Evolutionary conservation across 2,113 vertebrate genomes (phyloP).

Genomic region (Guaruba guarouba): DNA sequence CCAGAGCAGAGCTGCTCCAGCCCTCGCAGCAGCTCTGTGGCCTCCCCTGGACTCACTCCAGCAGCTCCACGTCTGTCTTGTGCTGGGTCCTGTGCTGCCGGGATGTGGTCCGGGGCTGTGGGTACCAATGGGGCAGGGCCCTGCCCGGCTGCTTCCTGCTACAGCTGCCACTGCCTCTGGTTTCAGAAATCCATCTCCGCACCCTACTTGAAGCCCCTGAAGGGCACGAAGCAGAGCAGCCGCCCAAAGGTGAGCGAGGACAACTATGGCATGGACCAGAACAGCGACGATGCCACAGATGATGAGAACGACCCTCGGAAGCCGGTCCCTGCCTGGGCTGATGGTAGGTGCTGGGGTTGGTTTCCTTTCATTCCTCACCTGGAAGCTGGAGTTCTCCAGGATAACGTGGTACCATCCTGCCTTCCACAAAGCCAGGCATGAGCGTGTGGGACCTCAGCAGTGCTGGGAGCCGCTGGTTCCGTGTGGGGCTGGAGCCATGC

Average conservation of each 20-base stretch:
- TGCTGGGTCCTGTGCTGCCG: neutral
- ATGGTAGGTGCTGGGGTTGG: conserved; percentile 68
- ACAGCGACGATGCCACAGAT: conserved; percentile 94
- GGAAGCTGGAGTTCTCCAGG: neutral
- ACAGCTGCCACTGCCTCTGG: neutral
- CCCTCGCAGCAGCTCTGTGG: neutral
- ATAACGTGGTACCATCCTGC: neutral
- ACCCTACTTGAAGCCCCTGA: conserved; percentile 76
- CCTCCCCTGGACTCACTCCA: too few relatives aligned
- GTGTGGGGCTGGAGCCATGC: neutral
- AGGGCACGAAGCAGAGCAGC: conserved; percentile 2
- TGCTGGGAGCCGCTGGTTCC: neutral
- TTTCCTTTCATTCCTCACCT: neutral
- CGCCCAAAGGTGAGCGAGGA: conserved; percentile 61
- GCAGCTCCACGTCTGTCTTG: neutral
- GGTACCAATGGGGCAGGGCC: neutral
- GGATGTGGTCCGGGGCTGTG: neutral
- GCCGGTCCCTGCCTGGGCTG: conserved; percentile 89
- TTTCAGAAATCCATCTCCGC: conserved; percentile 70
- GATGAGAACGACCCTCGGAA: conserved; percentile 91
- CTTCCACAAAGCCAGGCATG: fast-evolving
- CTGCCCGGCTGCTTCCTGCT: neutral
- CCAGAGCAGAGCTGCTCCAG: neutral
- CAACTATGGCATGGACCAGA: conserved; percentile 93
- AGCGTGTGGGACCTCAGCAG: fast-evolving